phyloP scores from a whole-genome alignment of 2,888 invertebrate species.

The Exephanes ischioxanthus region DNA sequence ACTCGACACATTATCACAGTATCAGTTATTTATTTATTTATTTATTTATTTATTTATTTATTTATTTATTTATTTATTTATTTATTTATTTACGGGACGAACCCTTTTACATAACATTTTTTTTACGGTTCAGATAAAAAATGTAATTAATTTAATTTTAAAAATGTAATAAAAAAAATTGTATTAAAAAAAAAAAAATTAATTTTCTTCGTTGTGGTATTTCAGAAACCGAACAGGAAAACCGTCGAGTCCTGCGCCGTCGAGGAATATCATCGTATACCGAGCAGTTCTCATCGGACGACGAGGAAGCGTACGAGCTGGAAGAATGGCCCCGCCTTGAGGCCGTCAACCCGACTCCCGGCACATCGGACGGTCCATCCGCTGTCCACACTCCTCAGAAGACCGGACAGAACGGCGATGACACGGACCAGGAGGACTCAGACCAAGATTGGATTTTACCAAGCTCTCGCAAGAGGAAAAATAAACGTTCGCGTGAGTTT shows the following conservation, averaged over 20 bases:
- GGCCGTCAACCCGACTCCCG: conserved; percentile 76
- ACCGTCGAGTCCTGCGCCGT: conserved; percentile 80
- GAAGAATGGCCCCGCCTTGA: conserved; percentile 81
- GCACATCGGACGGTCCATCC: conserved; percentile 75
- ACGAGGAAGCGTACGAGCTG: conserved; percentile 79
- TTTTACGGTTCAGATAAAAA: no score
- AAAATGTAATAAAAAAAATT: no score
- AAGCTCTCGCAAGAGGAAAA: conserved; percentile 81
- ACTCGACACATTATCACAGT: no score
- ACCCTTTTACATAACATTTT: no score
- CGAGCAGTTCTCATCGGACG: conserved; percentile 81
- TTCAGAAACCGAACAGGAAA: conserved; percentile 70
- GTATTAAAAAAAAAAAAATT: not conserved
- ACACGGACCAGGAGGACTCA: conserved; percentile 79
- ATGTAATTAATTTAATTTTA: no score
- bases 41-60: no score
- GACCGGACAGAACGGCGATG: conserved; percentile 70
- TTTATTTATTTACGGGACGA: no score
- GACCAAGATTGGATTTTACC: conserved; percentile 84
- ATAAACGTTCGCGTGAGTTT: conserved; percentile 79
- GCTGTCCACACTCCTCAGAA: conserved; percentile 73
- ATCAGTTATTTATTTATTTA: not conserved
- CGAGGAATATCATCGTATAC: conserved; percentile 82
- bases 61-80: no score
- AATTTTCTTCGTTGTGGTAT: not conserved